Percentiles rank a stretch among this genome's conserved stretches.
These are phyloP conservation scores for Zaprionus davidi DNA, from an alignment of 1,140 invertebrate species.

Conservation along the genomic window DNA sequence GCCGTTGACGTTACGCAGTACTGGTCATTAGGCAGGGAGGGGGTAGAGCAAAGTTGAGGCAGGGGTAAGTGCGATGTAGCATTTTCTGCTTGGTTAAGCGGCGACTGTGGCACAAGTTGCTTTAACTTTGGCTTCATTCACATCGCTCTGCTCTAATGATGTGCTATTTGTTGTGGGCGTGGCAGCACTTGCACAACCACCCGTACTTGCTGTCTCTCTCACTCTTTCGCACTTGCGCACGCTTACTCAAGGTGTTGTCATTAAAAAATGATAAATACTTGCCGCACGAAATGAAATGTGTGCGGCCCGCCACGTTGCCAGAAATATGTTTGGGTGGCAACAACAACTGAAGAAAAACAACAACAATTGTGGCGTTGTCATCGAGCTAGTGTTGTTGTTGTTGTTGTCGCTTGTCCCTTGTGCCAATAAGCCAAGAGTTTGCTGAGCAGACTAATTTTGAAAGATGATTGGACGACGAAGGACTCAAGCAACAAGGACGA, in stretches of 20 bases:
- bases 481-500: neutral
- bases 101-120: constrained; percentile 15
- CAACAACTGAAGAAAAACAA: constrained; percentile 16
- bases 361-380: constrained; percentile 35
- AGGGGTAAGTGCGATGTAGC: neutral
- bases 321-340: constrained; percentile 38
- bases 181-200: neutral
- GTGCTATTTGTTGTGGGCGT: constrained; percentile 32
- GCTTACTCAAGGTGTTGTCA: constrained; percentile 59
- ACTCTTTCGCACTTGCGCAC: too few relatives aligned
- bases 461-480: constrained; percentile 46
- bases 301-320: constrained; percentile 22
- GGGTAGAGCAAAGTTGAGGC: neutral
- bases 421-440: constrained; percentile 58
- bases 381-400: constrained; percentile 18
- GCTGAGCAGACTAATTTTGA: constrained; percentile 58
- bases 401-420: constrained; percentile 38
- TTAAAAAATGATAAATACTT: constrained; percentile 72
- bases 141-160: constrained; percentile 45
- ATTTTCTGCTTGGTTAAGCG: constrained; percentile 49
- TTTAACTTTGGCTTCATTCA: constrained; percentile 7
- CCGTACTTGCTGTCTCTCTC: neutral
- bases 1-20: constrained; percentile 28
- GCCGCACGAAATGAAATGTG: constrained; percentile 54
- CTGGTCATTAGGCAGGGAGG: neutral